Percentiles rank a stretch among this genome's conserved stretches.
Evolutionary conservation across 2,888 invertebrate species (phyloP).

Genomic region (Meandrusa payeni): DNA sequence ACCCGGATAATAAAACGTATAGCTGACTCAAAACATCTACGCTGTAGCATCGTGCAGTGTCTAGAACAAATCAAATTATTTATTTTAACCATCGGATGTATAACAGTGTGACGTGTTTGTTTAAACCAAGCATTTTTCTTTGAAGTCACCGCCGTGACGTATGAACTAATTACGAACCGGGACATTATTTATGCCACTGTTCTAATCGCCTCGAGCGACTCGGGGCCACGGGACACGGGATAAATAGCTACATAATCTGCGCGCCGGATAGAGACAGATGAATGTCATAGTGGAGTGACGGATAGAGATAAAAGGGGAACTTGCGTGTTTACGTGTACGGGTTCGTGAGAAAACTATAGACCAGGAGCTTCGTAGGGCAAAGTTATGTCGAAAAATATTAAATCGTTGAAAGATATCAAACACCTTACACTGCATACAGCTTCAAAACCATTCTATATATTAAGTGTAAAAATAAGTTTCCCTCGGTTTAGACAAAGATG

Average conservation of each 20-base stretch:
- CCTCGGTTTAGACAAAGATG: no score
- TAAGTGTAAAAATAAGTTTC: no score
- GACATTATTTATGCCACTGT: slow-evolving; percentile 34
- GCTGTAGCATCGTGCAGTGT: no score
- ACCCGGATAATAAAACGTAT: no score
- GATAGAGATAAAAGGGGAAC: slow-evolving; percentile 21
- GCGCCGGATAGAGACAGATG: slow-evolving; percentile 23
- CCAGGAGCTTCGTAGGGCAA: neutral
- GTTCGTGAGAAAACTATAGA: slow-evolving; percentile 6
- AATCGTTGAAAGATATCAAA: no score
- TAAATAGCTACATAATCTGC: slow-evolving; percentile 22
- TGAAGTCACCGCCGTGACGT: slow-evolving; percentile 33
- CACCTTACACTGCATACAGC: no score
- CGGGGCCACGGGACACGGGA: slow-evolving; percentile 24
- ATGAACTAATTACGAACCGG: slow-evolving; percentile 35
- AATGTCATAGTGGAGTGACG: slow-evolving; percentile 24
- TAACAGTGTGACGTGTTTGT: neutral
- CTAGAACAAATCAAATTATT: no score
- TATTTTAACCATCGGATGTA: neutral
- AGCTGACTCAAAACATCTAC: no score
- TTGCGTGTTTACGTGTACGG: slow-evolving; percentile 18
- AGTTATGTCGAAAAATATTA: no score
- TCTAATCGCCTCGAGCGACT: slow-evolving; percentile 30
- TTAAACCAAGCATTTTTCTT: slow-evolving; percentile 26
- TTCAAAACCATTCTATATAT: no score